Conservation (phyloP, 2,113 vertebrate species). For the Elgaria multicarinata region DNA sequence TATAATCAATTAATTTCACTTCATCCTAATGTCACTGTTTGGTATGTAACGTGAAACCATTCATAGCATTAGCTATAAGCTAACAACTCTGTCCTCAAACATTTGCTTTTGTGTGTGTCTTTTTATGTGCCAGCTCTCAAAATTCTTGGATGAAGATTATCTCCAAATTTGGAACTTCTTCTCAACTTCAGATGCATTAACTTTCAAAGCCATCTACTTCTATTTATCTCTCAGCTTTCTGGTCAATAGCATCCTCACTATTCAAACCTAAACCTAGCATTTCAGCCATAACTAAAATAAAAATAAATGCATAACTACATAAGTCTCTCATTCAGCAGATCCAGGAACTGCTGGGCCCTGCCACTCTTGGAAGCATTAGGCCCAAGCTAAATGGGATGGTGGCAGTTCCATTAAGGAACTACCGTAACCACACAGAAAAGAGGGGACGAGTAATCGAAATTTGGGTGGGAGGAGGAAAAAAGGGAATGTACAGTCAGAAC, state of each 20-base stretch:
- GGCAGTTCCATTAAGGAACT: background rate
- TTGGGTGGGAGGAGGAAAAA: rapidly evolving
- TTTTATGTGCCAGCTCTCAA: background rate
- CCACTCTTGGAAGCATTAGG: background rate
- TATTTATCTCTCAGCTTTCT: background rate
- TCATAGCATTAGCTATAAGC: too few species aligned
- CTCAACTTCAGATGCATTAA: background rate
- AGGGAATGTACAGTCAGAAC: background rate
- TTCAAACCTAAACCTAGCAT: background rate
- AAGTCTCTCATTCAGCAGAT: background rate
- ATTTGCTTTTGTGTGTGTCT: background rate
- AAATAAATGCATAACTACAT: too few species aligned
- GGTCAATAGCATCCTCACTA: background rate
- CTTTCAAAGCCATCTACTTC: background rate
- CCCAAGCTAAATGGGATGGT: background rate
- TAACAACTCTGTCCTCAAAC: background rate
- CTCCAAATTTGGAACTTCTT: background rate
- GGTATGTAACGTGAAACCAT: too few species aligned
- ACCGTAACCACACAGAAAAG: background rate
- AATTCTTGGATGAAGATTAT: background rate
- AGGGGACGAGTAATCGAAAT: background rate
- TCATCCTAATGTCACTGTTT: too few species aligned
- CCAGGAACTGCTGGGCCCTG: background rate
- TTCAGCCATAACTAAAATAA: too few species aligned
- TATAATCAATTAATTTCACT: too few species aligned